A percentile compares a stretch with the other conserved stretches of the same genome.
Evolutionary conservation across 2,797 vertebrate species (phyloP).

Genomic region (Acanthiza pusilla): DNA sequence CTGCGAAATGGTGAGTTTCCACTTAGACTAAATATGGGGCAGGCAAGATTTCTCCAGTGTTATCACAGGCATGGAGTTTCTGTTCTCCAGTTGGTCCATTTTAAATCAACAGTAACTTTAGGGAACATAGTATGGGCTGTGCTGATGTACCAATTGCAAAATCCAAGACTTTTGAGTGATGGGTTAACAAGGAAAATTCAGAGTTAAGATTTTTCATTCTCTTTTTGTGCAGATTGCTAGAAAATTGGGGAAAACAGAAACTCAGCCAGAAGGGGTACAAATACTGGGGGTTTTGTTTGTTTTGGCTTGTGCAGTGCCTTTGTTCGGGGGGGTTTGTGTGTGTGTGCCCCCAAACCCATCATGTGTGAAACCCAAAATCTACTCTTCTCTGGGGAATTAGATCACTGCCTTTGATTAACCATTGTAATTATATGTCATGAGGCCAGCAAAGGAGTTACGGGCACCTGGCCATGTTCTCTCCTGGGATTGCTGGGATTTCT

Average conservation of each 20-base stretch:
- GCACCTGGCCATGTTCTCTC: background rate
- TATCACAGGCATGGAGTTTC: background rate
- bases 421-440: background rate
- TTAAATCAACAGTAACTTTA: background rate
- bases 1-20: background rate
- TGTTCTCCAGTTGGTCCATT: background rate
- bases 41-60: background rate
- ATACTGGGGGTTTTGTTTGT: background rate
- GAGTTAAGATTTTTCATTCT: background rate
- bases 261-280: background rate
- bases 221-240: background rate
- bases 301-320: background rate
- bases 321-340: background rate
- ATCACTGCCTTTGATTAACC: background rate
- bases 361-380: background rate
- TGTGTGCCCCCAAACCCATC: background rate
- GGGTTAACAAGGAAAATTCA: background rate
- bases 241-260: background rate
- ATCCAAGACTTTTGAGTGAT: background rate
- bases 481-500: background rate
- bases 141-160: background rate
- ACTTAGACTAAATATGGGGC: background rate
- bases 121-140: background rate
- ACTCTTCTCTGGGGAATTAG: background rate
- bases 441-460: background rate